Evolutionary conservation across 2,797 vertebrate species (phyloP).

Genomic region (Erethizon dorsatum): DNA sequence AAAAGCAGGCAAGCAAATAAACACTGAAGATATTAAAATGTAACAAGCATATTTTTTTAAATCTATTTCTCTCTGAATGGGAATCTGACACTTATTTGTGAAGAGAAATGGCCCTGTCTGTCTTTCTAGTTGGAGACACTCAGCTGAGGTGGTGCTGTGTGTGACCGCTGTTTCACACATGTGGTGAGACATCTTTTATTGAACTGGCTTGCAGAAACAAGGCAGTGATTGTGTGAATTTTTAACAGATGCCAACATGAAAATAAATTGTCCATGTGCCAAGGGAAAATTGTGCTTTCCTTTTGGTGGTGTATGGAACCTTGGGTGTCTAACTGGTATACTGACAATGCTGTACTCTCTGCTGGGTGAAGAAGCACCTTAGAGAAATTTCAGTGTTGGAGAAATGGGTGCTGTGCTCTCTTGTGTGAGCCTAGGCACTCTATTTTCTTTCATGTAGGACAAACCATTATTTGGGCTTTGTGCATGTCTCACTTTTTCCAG

Average conservation of each 20-base stretch:
- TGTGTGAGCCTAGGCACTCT: not conserved
- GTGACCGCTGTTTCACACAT: constrained; percentile 64
- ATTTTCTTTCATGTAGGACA: not conserved
- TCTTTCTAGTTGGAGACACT: constrained; percentile 69
- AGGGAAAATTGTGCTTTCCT: constrained; percentile 39
- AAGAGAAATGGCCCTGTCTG: constrained; percentile 73
- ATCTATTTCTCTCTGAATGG: constrained; percentile 71
- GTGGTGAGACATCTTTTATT: constrained; percentile 73
- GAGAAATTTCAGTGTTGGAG: not conserved
- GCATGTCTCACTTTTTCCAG: not conserved
- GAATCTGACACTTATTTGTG: constrained; percentile 71
- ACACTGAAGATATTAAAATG: constrained; percentile 80
- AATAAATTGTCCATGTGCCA: constrained; percentile 66
- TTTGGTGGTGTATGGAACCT: constrained; percentile 56
- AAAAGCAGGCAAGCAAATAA: constrained; percentile 86
- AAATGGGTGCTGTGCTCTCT: not conserved
- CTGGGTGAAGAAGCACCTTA: constrained; percentile 18
- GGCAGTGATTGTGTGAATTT: constrained; percentile 61
- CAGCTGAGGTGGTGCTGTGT: not conserved
- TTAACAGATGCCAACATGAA: constrained; percentile 72
- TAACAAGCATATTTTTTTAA: constrained; percentile 56
- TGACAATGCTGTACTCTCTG: not conserved
- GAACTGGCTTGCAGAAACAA: constrained; percentile 75
- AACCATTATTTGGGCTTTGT: not conserved
- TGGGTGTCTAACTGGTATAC: not conserved